Base-by-base conservation (phyloP, 2,888 invertebrate species). In the Lamellibrachia satsuma region DNA sequence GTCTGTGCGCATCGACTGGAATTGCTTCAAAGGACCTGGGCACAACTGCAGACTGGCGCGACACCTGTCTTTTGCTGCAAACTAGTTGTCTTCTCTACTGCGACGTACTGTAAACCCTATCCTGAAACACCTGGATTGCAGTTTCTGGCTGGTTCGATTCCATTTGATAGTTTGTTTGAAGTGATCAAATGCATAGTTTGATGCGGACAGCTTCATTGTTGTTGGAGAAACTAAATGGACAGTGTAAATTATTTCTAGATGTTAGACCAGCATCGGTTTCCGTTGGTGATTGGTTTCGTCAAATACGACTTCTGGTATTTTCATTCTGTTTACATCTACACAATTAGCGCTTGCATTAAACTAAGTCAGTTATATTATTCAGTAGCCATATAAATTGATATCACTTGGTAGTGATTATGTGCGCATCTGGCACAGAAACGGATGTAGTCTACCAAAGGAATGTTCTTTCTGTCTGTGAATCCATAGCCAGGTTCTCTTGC, bases 201-300 rank as follows among this genome's bases (percentile, higher is more conserved):
- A 75, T 22, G n/a, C 39, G 39, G 39, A 39, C 39, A 1, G 39
- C 11, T 75, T 75, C 2, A n/a, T 15, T 22, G 75, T 75, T 75
- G 75, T n/a, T 75, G 22, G 15, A 75, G 22, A 75, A 75, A 57
- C 6, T 75, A 15, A 9, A 15, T 60, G 3, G 22, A 6, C n/a
- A n/a, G n/a, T 75, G 75, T 75, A 75, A 57, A 75, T 75, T 22
- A 15, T 75, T 75, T 22, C 1, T 39, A 39, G 39, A 39, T 39
- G 75, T 75, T 75, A 75, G n/a, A 75, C 75, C 75, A 75, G 75
- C 75, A 75, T 75, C 75, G 75, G 15, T 15, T 75, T 75, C 75
- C 22, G 22, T 75, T 75, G 75, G 15, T 75, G 75, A 22, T 75
- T 75, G 75, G 75, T 75, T 75, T 75, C 11, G 75, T 75, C 75